phyloP scores from a whole-genome alignment of 2,113 vertebrate genomes.

The Eonycteris spelaea region DNA sequence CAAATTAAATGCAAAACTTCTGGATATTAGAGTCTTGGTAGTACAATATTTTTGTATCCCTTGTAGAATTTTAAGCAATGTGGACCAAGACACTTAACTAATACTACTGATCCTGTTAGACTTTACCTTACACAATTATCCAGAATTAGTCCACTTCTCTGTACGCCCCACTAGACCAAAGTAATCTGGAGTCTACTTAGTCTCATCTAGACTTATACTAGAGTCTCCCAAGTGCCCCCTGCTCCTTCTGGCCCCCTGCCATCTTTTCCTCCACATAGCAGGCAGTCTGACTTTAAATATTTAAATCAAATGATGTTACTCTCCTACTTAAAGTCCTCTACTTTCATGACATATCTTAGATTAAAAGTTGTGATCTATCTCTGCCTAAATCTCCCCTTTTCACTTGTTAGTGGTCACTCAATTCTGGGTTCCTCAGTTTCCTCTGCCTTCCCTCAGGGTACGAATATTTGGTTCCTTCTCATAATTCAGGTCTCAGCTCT shows the following conservation, averaged over 20 bases:
- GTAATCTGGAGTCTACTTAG: neutral
- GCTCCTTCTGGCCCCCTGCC: neutral
- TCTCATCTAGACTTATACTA: neutral
- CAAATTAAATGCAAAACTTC: neutral
- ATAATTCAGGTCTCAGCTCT: neutral
- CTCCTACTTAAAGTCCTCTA: neutral
- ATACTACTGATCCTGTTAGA: neutral
- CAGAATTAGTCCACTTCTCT: neutral
- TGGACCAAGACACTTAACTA: neutral
- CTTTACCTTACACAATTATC: neutral
- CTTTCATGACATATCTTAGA: neutral
- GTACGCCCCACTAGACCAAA: neutral
- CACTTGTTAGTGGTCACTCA: neutral
- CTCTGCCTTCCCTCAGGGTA: neutral
- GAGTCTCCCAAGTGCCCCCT: neutral
- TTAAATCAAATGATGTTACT: neutral
- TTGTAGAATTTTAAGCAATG: neutral
- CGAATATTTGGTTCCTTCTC: neutral
- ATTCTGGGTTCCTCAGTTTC: neutral
- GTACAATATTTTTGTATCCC: neutral
- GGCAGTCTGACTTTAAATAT: neutral
- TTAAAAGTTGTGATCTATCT: neutral
- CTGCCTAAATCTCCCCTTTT: neutral
- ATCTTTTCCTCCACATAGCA: neutral
- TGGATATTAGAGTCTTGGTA: neutral